A percentile compares a stretch with the other conserved stretches of the same genome.
Evolutionary conservation across 2,113 vertebrate species (phyloP).

Genomic region (Halichoeres trimaculatus): DNA sequence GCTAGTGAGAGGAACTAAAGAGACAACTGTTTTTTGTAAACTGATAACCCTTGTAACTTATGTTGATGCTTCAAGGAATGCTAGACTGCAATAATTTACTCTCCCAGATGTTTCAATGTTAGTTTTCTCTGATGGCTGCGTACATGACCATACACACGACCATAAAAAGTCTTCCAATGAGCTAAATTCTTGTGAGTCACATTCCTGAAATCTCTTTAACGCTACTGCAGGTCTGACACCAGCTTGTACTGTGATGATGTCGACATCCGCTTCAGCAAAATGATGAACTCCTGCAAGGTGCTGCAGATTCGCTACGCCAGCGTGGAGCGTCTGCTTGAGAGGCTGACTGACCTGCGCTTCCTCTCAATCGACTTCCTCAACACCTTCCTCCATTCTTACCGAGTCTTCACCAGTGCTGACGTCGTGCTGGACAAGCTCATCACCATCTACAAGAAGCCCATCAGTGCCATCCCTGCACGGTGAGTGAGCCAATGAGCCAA

Average conservation of each 20-base stretch:
- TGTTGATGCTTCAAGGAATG: no score
- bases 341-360: conserved; percentile 95
- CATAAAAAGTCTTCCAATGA: background rate
- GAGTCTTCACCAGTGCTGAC: conserved; percentile 92
- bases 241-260: conserved; percentile 97
- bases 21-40: no score
- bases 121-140: no score
- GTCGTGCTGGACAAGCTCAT: conserved; percentile 97
- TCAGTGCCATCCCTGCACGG: conserved; percentile 97
- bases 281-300: conserved; percentile 99
- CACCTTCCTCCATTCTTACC: conserved; percentile 97
- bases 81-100: no score
- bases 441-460: conserved; percentile 96
- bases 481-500: conserved; percentile 62
- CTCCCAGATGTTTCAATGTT: no score
- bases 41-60: no score
- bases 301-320: conserved; percentile 98
- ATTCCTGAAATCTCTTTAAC: conserved; percentile 9
- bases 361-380: conserved; percentile 99
- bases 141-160: conserved; percentile 13
- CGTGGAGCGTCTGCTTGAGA: conserved; percentile 92
- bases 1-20: no score
- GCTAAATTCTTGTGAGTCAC: conserved; percentile 10
- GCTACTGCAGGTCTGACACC: conserved; percentile 90
- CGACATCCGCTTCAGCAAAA: conserved; percentile 99